Evolutionary conservation across 2,113 vertebrate species (phyloP), one percentile per base, ranked within the genome.

Genomic region (Raphicerus campestris): DNA sequence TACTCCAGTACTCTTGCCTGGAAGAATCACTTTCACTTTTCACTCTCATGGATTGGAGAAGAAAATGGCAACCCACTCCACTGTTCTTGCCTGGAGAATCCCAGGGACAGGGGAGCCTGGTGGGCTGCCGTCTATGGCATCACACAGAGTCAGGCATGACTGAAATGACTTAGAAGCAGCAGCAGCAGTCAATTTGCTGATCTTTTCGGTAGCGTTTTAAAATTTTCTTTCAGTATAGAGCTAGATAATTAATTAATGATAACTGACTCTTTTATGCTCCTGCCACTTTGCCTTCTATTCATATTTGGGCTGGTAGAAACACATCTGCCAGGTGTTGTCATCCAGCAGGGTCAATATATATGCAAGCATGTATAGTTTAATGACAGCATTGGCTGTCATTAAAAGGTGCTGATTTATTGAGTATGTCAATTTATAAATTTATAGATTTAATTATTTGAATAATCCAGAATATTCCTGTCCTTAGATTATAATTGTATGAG

Each of bases 331-430:
- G 20, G 20, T 55, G 15, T 35, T 30, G 39, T 66, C 58, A 66
- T n/a, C 26, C 1, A 63, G 42, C 2, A 28, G 35, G 6, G 15
- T n/a, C 4, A 47, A 15, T 39, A 0, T 20, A 47, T 47, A 15
- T 28, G 28, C 15, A 88, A 45, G n/a, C 24, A 2, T 28, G 2
- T 32, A 30, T 4, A 53, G 7, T 32, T 63, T 24, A 73, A 73
- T 39, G 66, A 73, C 66, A 73, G n/a, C 66, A 11, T 11, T 39
- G n/a, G n/a, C 45, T 55, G 1, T 87, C 10, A 53, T 53, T 9
- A 28, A 26, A 73, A 47, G 9, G 26, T 53, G 17, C 11, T 86
- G 45, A 11, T 20, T 32, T 51, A 39, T 32, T 84, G 30, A 7
- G 6, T 15, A 53, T 63, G 26, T 51, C 10, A 7, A 24, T 13